phyloP scores from a whole-genome alignment of 2,113 vertebrate genomes.

The Oxyura jamaicensis region DNA sequence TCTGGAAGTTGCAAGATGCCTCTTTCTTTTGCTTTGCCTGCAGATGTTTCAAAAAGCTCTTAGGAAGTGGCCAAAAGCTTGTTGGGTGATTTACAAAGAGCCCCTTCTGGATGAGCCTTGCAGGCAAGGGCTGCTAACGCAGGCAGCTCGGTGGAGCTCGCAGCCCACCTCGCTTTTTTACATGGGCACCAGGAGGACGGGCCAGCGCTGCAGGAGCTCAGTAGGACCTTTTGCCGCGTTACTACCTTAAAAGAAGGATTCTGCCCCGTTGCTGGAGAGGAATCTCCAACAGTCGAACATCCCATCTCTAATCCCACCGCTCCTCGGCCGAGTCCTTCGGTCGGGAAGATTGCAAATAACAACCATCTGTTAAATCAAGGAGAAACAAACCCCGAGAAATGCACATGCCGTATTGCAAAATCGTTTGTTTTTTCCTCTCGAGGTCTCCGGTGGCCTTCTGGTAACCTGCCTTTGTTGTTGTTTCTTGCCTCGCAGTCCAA shows the following conservation, averaged over 20 bases:
- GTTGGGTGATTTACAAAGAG: constrained; percentile 11
- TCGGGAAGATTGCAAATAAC: constrained; percentile 41
- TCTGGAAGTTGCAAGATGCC: neutral
- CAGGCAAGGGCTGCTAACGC: neutral
- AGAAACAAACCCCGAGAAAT: constrained; percentile 14
- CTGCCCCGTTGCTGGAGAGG: constrained; percentile 9
- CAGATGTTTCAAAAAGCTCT: constrained; percentile 38
- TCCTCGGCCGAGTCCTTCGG: neutral
- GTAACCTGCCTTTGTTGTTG: neutral
- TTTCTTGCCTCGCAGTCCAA: neutral
- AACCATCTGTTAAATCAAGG: constrained; percentile 52
- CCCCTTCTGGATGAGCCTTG: constrained; percentile 15
- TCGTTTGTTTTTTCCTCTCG: neutral
- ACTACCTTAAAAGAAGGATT: constrained; percentile 20
- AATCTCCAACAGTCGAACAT: constrained; percentile 10
- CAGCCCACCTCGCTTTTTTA: neutral
- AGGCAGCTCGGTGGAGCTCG: neutral
- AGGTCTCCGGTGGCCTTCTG: neutral
- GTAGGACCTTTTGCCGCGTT: neutral
- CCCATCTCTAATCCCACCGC: constrained; percentile 23
- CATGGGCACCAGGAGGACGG: neutral
- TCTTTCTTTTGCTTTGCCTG: neutral
- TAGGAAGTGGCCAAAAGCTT: constrained; percentile 14
- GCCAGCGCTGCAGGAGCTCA: neutral
- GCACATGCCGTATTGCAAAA: constrained; percentile 27